phyloP scores from a whole-genome alignment of 1,140 invertebrate genomes.

The Macrostomum lignano region DNA sequence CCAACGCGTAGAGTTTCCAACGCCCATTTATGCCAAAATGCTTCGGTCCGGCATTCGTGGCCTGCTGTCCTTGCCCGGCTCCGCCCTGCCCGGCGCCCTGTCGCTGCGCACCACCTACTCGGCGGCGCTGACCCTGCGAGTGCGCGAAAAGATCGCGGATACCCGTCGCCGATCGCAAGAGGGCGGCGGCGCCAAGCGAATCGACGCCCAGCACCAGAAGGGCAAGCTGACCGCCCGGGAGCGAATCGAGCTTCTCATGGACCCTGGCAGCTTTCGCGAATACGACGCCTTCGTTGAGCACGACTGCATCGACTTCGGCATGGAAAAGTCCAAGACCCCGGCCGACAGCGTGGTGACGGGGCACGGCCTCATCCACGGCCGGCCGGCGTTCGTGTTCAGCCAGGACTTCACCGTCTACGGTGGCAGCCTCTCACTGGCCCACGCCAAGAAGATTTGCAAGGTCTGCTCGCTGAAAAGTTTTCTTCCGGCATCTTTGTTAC shows the following conservation, averaged over 20 bases:
- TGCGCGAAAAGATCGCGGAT: slow-evolving; percentile 31
- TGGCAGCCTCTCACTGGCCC: slow-evolving; percentile 38
- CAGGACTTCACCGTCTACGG: slow-evolving; percentile 48
- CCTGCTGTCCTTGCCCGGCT: too few relatives aligned
- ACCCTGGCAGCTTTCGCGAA: slow-evolving; percentile 36
- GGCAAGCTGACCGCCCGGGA: slow-evolving; percentile 43
- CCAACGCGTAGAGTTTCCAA: too few relatives aligned
- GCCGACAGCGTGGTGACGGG: slow-evolving; percentile 45
- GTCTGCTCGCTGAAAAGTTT: too few relatives aligned
- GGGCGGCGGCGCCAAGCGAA: slow-evolving; percentile 36
- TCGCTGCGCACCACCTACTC: too few relatives aligned
- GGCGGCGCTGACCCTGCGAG: slow-evolving; percentile 21
- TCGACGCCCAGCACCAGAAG: slow-evolving; percentile 40
- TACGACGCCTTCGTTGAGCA: slow-evolving; percentile 44
- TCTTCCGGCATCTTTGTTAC: too few relatives aligned
- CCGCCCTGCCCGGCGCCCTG: too few relatives aligned
- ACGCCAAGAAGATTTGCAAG: slow-evolving; percentile 43
- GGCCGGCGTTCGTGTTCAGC: slow-evolving; percentile 39
- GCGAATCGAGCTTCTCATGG: slow-evolving; percentile 35
- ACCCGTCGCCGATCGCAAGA: slow-evolving; percentile 31
- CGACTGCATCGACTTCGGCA: slow-evolving; percentile 40
- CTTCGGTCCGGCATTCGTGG: too few relatives aligned
- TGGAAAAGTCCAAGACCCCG: slow-evolving; percentile 38
- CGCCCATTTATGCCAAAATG: too few relatives aligned
- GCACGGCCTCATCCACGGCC: slow-evolving; percentile 37